Evolutionary conservation across 2,888 invertebrate genomes (phyloP).

Genomic region (Cryptocephalus moraei): DNA sequence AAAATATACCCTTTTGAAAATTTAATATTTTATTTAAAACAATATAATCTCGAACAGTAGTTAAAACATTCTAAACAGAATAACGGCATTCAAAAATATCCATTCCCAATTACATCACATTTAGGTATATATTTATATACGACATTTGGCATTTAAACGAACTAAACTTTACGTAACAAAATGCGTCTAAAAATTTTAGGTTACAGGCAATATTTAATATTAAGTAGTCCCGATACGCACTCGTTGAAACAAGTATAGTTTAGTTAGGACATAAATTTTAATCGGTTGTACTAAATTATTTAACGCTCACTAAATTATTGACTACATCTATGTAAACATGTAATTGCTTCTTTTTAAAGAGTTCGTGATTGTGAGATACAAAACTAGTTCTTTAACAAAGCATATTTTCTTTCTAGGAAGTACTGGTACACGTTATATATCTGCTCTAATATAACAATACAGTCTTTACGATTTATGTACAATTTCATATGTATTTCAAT

Average conservation of each 20-base stretch:
- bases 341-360: too few species aligned
- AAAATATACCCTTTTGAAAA: background rate
- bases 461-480: background rate
- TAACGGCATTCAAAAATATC: slow-evolving; percentile 17
- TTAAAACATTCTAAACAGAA: slow-evolving; percentile 18
- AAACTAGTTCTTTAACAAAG: background rate
- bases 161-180: slow-evolving; percentile 9
- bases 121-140: slow-evolving; percentile 13
- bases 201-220: background rate
- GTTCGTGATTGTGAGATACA: too few species aligned
- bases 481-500: background rate
- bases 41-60: background rate
- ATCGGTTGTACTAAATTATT: background rate
- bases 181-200: slow-evolving; percentile 19
- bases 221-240: background rate
- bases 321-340: too few species aligned
- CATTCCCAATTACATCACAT: slow-evolving; percentile 19
- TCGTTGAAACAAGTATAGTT: too few species aligned
- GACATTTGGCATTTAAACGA: slow-evolving; percentile 18
- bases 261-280: too few species aligned
- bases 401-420: slow-evolving; percentile 2
- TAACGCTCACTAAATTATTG: background rate
- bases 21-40: background rate
- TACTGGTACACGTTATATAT: slow-evolving; percentile 5
- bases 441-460: background rate